phyloP scores from a whole-genome alignment of 2,113 vertebrate species.

The Crotalus horridus region DNA sequence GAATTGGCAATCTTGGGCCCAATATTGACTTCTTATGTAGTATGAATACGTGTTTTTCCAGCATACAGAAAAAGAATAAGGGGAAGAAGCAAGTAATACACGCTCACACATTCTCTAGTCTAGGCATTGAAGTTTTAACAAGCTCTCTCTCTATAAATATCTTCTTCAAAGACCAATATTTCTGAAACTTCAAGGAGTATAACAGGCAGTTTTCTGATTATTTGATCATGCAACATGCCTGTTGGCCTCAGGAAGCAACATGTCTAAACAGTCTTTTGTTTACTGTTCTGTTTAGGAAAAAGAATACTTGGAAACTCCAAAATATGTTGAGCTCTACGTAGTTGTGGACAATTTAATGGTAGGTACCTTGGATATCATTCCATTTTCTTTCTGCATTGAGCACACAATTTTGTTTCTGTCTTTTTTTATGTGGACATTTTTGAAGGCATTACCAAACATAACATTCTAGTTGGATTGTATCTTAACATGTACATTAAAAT shows the following conservation, averaged over 20 bases:
- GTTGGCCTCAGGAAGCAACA: rapidly evolving
- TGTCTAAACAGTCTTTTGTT: neutral
- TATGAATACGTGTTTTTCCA: neutral
- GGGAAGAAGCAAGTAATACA: neutral
- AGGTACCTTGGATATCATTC: constrained; percentile 33
- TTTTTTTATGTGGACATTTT: neutral
- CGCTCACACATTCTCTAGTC: neutral
- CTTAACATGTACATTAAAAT: neutral
- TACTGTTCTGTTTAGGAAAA: constrained; percentile 52
- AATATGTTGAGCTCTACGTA: constrained; percentile 69
- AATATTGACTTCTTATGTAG: neutral
- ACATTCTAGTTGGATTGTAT: neutral
- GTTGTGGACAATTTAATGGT: constrained; percentile 72
- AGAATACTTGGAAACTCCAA: constrained; percentile 49
- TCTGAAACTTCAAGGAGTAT: neutral
- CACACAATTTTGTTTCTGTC: neutral
- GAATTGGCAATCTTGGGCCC: neutral
- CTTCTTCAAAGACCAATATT: neutral
- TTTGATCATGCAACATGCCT: neutral
- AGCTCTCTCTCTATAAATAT: neutral
- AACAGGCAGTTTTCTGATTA: neutral
- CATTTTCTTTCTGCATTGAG: neutral
- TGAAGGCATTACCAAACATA: neutral
- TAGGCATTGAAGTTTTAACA: neutral
- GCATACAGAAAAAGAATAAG: neutral